Evolutionary conservation across 2,797 vertebrate species (phyloP).

Genomic region (Pseudochirops corinnae): DNA sequence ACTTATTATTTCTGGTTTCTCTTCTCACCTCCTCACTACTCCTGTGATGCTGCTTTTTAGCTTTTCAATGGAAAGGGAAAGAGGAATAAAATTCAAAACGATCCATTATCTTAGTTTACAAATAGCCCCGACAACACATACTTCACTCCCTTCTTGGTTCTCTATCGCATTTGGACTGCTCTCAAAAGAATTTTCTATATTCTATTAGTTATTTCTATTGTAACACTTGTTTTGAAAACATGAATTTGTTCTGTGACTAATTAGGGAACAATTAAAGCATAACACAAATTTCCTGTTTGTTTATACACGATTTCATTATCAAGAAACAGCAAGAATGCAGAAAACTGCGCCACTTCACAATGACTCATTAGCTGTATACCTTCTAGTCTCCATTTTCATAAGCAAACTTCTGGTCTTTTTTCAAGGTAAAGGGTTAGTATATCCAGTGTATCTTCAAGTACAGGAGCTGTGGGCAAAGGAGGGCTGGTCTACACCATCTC

Average conservation of each 20-base stretch:
- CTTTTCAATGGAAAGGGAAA: neutral
- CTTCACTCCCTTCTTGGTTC: neutral
- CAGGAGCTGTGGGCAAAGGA: neutral
- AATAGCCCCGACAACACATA: neutral
- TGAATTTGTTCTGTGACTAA: neutral
- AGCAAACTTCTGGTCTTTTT: neutral
- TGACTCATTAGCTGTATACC: neutral
- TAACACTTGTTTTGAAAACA: neutral
- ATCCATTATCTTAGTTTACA: conserved; percentile 43
- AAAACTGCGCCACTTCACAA: neutral
- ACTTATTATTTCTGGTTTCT: conserved; percentile 4
- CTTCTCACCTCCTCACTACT: conserved; percentile 8
- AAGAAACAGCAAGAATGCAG: neutral
- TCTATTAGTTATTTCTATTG: neutral
- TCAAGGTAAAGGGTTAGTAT: neutral
- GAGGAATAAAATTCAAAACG: conserved; percentile 39
- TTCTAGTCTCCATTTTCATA: neutral
- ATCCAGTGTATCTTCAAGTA: neutral
- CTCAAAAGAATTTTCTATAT: neutral
- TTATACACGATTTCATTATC: neutral
- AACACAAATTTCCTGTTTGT: neutral
- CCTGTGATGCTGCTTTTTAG: conserved; percentile 31
- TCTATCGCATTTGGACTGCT: neutral
- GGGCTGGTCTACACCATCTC: neutral
- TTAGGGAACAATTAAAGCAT: neutral